Evolutionary conservation across 2,888 invertebrate genomes (phyloP), one percentile per base, ranked within the genome.

Genomic region (Aromia moschata): DNA sequence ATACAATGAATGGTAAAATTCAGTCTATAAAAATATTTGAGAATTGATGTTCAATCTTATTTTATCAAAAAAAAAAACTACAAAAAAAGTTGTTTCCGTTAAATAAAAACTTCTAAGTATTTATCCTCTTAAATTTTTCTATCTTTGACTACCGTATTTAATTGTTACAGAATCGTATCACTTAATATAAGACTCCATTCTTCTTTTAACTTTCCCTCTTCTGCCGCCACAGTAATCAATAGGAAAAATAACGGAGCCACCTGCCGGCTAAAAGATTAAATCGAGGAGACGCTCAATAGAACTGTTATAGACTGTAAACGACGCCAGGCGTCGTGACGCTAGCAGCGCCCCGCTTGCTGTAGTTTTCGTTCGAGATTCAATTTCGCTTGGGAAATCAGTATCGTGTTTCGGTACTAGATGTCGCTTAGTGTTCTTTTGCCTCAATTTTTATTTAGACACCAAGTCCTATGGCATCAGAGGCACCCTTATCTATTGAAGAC

Each of bases 171-270:
- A n/a, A n/a, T n/a, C n/a, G n/a, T n/a, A n/a, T n/a, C n/a, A n/a
- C n/a, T n/a, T n/a, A n/a, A n/a, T n/a, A n/a, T n/a, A n/a, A n/a
- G 25, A 25, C 25, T 25, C 7, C 25, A 5, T 25, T 3, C 7
- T 3, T 25, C 3, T 25, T 25, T 25, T 25, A 25, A 25, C 18
- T 49, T 49, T 36, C 20, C 30, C 49, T 25, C 49, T 38, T 15
- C 4, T 18, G n/a, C 62, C 62, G 66, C 61, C 64, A 68, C 65
- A 65, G 70, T 71, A 72, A 75, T 76, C 76, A 72, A 76, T 75
- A 73, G 73, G 70, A 68, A 18, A n/a, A 9, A 4, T 16, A 12
- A 10, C 10, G 31, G 72, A 64, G 65, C 66, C 68, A 66, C 62
- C 68, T 68, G 52, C 46, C 37, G 60, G 57, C 12, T 15, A 16